A percentile compares a stretch with the other conserved stretches of the same genome.
Conservation (phyloP, 2,888 invertebrate genomes). For the Dicranocentrus wangi region DNA sequence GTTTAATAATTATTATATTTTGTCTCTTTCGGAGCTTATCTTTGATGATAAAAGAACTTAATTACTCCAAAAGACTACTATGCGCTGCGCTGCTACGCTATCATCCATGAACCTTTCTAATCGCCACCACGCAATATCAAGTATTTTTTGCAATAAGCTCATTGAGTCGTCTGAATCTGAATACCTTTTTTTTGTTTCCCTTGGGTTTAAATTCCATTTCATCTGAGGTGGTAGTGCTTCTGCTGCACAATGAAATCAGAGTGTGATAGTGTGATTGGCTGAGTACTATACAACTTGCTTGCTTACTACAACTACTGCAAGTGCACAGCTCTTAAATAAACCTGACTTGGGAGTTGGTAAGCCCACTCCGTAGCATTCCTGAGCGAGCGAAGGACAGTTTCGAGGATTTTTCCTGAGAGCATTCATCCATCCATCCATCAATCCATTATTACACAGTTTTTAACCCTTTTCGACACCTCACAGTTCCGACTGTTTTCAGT, state of each 20-base stretch:
- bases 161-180: not conserved
- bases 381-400: conserved; percentile 32
- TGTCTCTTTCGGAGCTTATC: no score
- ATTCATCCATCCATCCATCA: no score
- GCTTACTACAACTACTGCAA: not conserved
- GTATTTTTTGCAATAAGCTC: conserved; percentile 26
- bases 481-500: no score
- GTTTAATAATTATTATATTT: no score
- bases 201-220: no score
- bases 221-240: not conserved
- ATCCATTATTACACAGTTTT: no score
- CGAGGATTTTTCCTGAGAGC: conserved; percentile 19
- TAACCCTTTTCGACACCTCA: no score
- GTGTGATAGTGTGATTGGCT: not conserved
- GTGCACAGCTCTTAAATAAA: no score
- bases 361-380: conserved; percentile 23
- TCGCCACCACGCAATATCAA: conserved; percentile 15
- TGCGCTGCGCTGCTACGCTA: no score
- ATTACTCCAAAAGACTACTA: no score
- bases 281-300: not conserved
- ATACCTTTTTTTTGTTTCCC: not conserved
- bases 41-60: no score
- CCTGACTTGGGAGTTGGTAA: conserved; percentile 3
- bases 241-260: not conserved
- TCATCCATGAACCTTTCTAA: not conserved